These are phyloP conservation scores for Drosophila tristis DNA, from an alignment of 1,140 invertebrate species.

Conservation along the genomic window DNA sequence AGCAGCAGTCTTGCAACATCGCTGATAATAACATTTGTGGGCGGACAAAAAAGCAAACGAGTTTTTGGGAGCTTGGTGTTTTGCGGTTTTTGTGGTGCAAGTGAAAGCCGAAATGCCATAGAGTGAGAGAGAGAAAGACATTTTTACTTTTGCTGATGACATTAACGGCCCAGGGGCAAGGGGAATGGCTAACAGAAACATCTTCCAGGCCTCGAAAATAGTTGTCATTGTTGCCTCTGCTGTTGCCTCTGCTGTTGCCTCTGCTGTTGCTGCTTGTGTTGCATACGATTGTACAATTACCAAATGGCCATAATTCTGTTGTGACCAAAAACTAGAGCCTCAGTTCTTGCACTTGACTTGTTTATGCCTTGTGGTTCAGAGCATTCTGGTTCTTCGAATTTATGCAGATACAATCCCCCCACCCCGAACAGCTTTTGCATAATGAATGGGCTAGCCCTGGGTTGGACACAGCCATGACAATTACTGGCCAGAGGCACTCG, in stretches of 20 bases:
- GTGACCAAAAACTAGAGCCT: slow-evolving; percentile 41
- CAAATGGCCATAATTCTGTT: slow-evolving; percentile 58
- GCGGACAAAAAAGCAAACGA: slow-evolving; percentile 40
- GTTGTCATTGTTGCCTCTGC: slow-evolving; percentile 30
- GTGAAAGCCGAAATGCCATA: neutral
- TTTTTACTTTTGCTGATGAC: slow-evolving; percentile 17
- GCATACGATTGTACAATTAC: slow-evolving; percentile 61
- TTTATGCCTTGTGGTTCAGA: slow-evolving; percentile 46
- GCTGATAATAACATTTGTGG: slow-evolving; percentile 34
- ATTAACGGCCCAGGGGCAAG: neutral
- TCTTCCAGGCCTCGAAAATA: slow-evolving; percentile 38
- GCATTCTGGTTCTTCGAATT: slow-evolving; percentile 16
- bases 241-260: slow-evolving; percentile 13
- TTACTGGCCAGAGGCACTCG: slow-evolving; percentile 39
- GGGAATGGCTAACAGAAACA: slow-evolving; percentile 1
- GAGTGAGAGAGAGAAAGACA: slow-evolving; percentile 2
- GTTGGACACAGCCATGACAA: slow-evolving; percentile 22
- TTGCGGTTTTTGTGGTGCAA: slow-evolving; percentile 53
- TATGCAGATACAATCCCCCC: slow-evolving; percentile 29
- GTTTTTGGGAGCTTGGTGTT: slow-evolving; percentile 22
- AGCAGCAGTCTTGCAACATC: slow-evolving; percentile 9
- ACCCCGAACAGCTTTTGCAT: slow-evolving; percentile 54
- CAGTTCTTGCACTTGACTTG: slow-evolving; percentile 61
- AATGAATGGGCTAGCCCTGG: slow-evolving; percentile 45
- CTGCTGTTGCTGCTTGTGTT: slow-evolving; percentile 15